Evolutionary conservation across 2,797 vertebrate genomes (phyloP).

Genomic region (Helarctos malayanus): DNA sequence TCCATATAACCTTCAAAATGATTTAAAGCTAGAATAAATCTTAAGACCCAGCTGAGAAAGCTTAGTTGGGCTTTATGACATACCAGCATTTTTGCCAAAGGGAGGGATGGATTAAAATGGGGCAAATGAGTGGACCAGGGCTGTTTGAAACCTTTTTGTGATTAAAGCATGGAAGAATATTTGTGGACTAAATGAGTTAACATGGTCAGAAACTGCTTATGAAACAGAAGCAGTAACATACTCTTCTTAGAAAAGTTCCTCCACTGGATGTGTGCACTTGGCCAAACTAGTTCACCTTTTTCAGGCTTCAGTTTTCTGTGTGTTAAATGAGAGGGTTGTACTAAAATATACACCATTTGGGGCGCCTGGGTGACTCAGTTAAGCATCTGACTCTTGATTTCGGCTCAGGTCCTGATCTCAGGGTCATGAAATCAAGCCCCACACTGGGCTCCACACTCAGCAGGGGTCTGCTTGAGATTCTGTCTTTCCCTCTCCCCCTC

Average conservation of each 20-base stretch:
- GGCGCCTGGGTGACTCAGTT: neutral
- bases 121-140: neutral
- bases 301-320: neutral
- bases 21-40: constrained; percentile 41
- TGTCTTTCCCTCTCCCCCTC: neutral
- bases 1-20: constrained; percentile 10
- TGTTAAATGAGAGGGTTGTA: neutral
- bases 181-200: neutral
- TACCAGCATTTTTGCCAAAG: neutral
- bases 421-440: neutral
- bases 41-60: neutral
- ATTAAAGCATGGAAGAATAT: neutral
- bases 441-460: neutral
- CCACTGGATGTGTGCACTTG: neutral
- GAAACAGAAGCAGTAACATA: neutral
- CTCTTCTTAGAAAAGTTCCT: neutral
- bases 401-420: neutral
- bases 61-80: neutral
- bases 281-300: neutral
- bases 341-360: neutral
- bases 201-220: neutral
- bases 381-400: neutral
- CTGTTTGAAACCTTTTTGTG: neutral
- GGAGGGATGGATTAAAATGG: neutral
- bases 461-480: neutral